These are phyloP conservation scores for Dicerorhinus sumatrensis DNA, from an alignment of 2,113 vertebrate genomes.

Conservation along the genomic window DNA sequence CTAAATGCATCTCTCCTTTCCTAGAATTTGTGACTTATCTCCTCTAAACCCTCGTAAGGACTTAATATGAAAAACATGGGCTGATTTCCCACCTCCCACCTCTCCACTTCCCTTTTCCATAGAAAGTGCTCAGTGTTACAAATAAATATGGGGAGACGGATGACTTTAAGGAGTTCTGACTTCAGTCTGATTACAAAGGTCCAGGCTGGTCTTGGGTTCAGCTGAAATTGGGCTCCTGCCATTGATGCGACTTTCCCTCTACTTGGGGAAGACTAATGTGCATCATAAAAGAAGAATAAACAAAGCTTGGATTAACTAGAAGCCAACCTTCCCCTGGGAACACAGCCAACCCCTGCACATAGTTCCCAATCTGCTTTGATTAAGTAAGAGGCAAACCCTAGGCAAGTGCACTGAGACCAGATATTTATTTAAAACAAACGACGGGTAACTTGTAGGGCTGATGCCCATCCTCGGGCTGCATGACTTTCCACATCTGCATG, in stretches of 20 bases:
- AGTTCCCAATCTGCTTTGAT: background rate
- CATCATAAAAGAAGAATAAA: conserved; percentile 17
- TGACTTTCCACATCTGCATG: background rate
- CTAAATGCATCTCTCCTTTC: background rate
- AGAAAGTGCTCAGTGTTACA: background rate
- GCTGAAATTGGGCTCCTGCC: conserved; percentile 3
- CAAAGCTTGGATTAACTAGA: background rate
- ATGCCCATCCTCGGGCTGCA: background rate
- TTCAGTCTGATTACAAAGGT: background rate
- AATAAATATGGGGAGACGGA: background rate
- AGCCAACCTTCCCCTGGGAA: background rate
- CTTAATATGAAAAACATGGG: conserved; percentile 46
- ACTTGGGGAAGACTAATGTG: background rate
- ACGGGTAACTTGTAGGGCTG: background rate
- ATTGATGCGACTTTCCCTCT: background rate
- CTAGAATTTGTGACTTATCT: background rate
- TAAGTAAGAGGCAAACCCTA: background rate
- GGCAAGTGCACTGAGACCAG: background rate
- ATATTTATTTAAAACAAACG: background rate
- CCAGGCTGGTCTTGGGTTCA: background rate
- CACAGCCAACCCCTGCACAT: background rate
- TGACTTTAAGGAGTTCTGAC: conserved; percentile 1
- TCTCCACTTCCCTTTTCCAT: background rate
- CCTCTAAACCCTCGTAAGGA: background rate
- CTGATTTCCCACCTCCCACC: background rate